phyloP scores from a whole-genome alignment of 2,888 invertebrate genomes.

The Stramonita haemastoma region DNA sequence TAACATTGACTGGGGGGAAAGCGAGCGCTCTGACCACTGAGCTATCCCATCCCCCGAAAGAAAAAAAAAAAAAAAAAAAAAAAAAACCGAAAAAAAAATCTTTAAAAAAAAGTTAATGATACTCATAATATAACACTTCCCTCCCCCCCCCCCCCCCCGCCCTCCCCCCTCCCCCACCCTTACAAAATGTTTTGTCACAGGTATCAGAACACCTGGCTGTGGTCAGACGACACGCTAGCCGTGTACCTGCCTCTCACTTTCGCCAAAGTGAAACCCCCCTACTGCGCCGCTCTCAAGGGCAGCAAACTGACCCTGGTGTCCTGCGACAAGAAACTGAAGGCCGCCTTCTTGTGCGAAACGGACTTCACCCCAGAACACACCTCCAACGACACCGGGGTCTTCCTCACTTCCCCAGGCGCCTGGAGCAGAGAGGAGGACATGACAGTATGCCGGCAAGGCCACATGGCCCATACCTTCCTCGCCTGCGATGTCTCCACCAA shows the following conservation, averaged over 20 bases:
- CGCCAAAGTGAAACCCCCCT: neutral
- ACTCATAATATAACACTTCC: too few relatives aligned
- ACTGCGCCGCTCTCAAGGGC: neutral
- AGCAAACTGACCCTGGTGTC: neutral
- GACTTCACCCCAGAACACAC: neutral
- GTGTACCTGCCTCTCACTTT: neutral
- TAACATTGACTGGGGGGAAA: too few relatives aligned
- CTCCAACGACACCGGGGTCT: neutral
- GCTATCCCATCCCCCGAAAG: too few relatives aligned
- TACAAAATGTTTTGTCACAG: neutral
- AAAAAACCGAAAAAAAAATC: too few relatives aligned
- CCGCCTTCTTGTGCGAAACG: neutral
- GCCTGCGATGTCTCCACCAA: neutral
- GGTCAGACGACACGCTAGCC: neutral
- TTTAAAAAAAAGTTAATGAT: too few relatives aligned
- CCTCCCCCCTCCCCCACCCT: too few relatives aligned
- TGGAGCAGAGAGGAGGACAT: neutral
- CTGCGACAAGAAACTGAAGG: neutral
- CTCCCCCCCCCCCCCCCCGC: too few relatives aligned
- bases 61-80: too few relatives aligned
- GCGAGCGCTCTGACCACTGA: too few relatives aligned
- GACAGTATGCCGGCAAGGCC: neutral
- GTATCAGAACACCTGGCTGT: slow-evolving; percentile 1
- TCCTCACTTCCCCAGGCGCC: neutral
- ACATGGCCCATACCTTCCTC: neutral